Conservation (phyloP, 1,140 invertebrate genomes). For the Lordiphosa mommai region DNA sequence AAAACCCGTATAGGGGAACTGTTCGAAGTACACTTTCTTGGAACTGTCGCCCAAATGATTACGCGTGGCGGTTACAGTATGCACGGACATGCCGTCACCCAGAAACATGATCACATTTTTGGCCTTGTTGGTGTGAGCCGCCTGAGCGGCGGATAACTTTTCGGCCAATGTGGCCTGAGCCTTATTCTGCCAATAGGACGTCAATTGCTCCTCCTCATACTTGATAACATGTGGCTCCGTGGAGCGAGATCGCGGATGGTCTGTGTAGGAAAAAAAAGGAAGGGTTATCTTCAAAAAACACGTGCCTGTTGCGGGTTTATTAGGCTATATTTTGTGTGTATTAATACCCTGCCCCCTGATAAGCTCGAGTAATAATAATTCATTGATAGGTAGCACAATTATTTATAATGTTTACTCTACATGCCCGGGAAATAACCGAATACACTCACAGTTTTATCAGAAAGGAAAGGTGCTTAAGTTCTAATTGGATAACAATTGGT, state of each 20-base stretch:
- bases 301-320: too few relatives aligned
- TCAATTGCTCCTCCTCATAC: constrained; percentile 43
- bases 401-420: too few relatives aligned
- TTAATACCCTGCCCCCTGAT: too few relatives aligned
- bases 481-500: too few relatives aligned
- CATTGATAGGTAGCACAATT: too few relatives aligned
- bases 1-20: constrained; percentile 86
- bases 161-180: constrained; percentile 55
- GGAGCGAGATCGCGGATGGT: constrained; percentile 41
- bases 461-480: too few relatives aligned
- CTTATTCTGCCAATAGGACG: constrained; percentile 61
- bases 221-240: constrained; percentile 22
- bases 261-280: constrained; percentile 7
- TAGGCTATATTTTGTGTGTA: too few relatives aligned
- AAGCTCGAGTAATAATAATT: too few relatives aligned
- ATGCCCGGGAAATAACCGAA: too few relatives aligned
- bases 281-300: background rate
- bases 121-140: constrained; percentile 78
- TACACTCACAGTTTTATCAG: too few relatives aligned
- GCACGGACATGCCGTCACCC: constrained; percentile 90
- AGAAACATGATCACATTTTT: constrained; percentile 89
- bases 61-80: constrained; percentile 86
- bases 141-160: constrained; percentile 65
- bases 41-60: constrained; percentile 86
- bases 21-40: constrained; percentile 85